These are phyloP conservation scores for Drosophila orena DNA, from an alignment of 1,140 invertebrate species.

Conservation along the genomic window DNA sequence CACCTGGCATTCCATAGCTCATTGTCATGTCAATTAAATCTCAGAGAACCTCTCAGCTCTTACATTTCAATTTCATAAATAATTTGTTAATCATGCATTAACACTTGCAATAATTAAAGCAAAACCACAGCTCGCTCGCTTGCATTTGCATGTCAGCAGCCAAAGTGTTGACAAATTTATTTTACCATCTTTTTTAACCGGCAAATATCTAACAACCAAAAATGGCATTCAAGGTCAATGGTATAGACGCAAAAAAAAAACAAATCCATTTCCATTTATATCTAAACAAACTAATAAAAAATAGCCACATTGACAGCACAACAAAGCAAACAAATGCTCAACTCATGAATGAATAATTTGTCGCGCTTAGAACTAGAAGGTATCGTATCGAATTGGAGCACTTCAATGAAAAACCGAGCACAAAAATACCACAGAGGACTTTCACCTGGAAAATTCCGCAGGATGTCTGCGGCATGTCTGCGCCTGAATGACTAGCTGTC, in stretches of 20 bases:
- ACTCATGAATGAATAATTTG: slow-evolving; percentile 76
- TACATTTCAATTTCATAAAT: slow-evolving; percentile 51
- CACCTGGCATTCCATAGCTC: slow-evolving; percentile 26
- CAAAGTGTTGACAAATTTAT: slow-evolving; percentile 43
- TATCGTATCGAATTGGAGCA: slow-evolving; percentile 39
- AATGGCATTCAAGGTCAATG: slow-evolving; percentile 65
- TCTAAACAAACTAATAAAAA: slow-evolving; percentile 70
- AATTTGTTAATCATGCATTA: slow-evolving; percentile 44
- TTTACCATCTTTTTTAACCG: slow-evolving; percentile 14
- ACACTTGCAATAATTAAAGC: slow-evolving; percentile 40
- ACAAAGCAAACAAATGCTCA: slow-evolving; percentile 35
- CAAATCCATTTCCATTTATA: slow-evolving; percentile 30
- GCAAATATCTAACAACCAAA: slow-evolving; percentile 58
- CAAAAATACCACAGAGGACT: slow-evolving; percentile 57
- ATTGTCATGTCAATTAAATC: slow-evolving; percentile 52
- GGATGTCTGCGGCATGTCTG: slow-evolving; percentile 77
- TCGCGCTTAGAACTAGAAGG: slow-evolving; percentile 70
- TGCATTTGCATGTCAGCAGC: slow-evolving; percentile 23
- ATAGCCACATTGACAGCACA: slow-evolving; percentile 22
- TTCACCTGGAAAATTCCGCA: slow-evolving; percentile 75
- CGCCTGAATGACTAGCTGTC: slow-evolving; percentile 61
- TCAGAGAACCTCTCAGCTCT: slow-evolving; percentile 39
- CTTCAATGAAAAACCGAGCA: slow-evolving; percentile 46
- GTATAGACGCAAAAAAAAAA: slow-evolving; percentile 28
- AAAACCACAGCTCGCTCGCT: slow-evolving; percentile 5